These are phyloP conservation scores for Mythimna lalbum DNA, from an alignment of 2,888 invertebrate species.

Conservation along the genomic window DNA sequence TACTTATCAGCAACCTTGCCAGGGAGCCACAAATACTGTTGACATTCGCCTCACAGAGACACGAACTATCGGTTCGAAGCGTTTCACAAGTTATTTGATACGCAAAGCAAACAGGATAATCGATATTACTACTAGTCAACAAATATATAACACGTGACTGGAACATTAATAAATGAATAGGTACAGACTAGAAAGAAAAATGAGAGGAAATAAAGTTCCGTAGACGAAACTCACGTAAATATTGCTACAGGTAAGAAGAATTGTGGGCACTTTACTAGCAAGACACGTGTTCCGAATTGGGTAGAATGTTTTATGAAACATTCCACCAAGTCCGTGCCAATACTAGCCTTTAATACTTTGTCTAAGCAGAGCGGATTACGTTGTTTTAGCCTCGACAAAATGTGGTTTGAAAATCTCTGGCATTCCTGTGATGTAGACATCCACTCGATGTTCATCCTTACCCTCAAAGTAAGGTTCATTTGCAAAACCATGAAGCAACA, in stretches of 20 bases:
- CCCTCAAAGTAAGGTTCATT: too few species aligned
- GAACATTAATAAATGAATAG: not conserved
- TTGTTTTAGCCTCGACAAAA: not conserved
- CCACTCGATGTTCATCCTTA: too few species aligned
- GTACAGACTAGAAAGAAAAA: not conserved
- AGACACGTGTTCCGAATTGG: not conserved
- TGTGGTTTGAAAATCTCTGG: not conserved
- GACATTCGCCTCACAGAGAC: not conserved
- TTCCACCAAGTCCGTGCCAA: not conserved
- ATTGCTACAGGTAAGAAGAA: not conserved
- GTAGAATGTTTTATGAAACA: slow-evolving; percentile 7
- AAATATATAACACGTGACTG: slow-evolving; percentile 8
- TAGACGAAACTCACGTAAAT: not conserved
- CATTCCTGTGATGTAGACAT: not conserved
- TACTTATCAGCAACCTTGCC: not conserved
- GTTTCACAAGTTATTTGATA: slow-evolving; percentile 28
- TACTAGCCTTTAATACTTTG: not conserved
- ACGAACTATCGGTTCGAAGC: not conserved
- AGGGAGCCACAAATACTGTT: not conserved
- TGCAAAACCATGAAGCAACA: too few species aligned
- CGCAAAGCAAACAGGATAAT: slow-evolving; percentile 35
- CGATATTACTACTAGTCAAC: not conserved
- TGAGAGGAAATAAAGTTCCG: not conserved
- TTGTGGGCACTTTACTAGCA: not conserved
- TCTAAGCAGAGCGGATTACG: not conserved